phyloP scores from a whole-genome alignment of 2,888 invertebrate genomes.

The Heliconius ismenius region DNA sequence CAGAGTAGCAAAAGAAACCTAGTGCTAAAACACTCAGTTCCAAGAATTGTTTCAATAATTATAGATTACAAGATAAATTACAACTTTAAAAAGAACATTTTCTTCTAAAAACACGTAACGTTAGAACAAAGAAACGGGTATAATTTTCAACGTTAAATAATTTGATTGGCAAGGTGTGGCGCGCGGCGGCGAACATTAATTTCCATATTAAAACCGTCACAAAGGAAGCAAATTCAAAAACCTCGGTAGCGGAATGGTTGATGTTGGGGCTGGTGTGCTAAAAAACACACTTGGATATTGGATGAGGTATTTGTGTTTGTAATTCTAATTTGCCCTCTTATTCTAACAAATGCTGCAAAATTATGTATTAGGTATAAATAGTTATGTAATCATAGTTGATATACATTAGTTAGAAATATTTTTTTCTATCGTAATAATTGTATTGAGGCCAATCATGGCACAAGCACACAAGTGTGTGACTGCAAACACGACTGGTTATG shows the following conservation, averaged over 20 bases:
- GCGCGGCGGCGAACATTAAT: conserved; percentile 78
- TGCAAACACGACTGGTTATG: too few relatives aligned
- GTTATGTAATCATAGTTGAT: too few relatives aligned
- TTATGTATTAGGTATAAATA: neutral
- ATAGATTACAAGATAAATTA: neutral
- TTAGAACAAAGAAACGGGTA: conserved; percentile 42
- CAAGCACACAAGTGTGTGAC: too few relatives aligned
- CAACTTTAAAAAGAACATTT: neutral
- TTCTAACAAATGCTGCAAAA: too few relatives aligned
- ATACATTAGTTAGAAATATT: too few relatives aligned
- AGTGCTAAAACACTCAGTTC: too few relatives aligned
- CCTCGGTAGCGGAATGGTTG: conserved; percentile 61
- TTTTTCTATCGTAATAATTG: too few relatives aligned
- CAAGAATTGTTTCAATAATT: neutral
- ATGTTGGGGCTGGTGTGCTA: conserved; percentile 42
- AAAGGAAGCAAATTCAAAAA: conserved; percentile 82
- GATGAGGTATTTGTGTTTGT: conserved; percentile 51
- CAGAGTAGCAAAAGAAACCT: too few relatives aligned
- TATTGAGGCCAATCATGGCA: too few relatives aligned
- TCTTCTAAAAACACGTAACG: too few relatives aligned
- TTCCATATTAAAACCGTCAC: conserved; percentile 82
- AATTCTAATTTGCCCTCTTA: neutral
- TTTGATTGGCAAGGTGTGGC: conserved; percentile 67
- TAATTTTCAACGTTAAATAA: conserved; percentile 53
- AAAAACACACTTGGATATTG: conserved; percentile 34